Evolutionary conservation across 1,140 invertebrate species (phyloP).

Genomic region (Helicoverpa armigera): DNA sequence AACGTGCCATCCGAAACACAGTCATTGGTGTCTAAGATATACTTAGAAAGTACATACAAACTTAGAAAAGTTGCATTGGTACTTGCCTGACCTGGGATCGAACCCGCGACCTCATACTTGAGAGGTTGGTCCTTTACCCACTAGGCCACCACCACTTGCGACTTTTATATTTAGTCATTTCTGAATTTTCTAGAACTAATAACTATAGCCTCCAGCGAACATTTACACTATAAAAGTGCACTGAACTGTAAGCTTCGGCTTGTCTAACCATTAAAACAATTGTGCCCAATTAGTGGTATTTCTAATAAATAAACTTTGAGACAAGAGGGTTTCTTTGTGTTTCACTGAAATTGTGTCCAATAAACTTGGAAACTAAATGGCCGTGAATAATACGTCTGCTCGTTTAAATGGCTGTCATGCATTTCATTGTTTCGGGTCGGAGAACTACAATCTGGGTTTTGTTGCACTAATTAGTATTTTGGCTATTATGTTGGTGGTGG

Average conservation of each 20-base stretch:
- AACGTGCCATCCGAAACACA: too few relatives aligned
- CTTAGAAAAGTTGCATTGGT: too few relatives aligned
- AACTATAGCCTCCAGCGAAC: too few relatives aligned
- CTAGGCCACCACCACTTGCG: too few relatives aligned
- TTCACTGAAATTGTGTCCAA: background rate
- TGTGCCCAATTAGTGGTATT: constrained; percentile 15
- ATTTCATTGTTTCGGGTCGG: constrained; percentile 28
- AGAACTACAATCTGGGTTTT: background rate
- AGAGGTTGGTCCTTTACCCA: too few relatives aligned
- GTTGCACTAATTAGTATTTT: constrained; percentile 5
- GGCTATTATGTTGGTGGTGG: background rate
- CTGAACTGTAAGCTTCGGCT: background rate
- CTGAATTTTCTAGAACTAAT: too few relatives aligned
- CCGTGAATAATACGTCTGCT: constrained; percentile 27
- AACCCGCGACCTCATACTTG: too few relatives aligned
- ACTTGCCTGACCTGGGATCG: too few relatives aligned
- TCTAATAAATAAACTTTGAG: constrained; percentile 25
- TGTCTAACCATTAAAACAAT: constrained; percentile 8
- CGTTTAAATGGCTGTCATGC: constrained; percentile 25
- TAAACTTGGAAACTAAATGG: constrained; percentile 27
- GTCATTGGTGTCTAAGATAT: too few relatives aligned
- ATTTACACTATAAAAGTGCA: background rate
- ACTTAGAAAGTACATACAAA: too few relatives aligned
- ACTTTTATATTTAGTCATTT: too few relatives aligned
- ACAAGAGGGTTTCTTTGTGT: constrained; percentile 32